Evolutionary conservation across 2,797 vertebrate species (phyloP).

Genomic region (Eulemur rubriventer): DNA sequence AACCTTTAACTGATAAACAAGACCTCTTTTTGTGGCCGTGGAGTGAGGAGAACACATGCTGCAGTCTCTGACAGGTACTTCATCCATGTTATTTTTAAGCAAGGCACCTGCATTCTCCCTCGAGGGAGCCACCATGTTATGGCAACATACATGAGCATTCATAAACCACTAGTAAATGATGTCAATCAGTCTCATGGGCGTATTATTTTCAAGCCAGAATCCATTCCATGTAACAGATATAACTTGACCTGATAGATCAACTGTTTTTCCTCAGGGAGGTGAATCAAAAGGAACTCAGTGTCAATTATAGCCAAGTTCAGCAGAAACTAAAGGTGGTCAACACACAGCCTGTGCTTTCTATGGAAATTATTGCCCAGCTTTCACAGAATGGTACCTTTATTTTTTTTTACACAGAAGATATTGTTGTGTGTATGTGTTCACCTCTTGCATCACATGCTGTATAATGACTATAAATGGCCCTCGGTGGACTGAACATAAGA

Average conservation of each 20-base stretch:
- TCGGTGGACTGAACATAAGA: not conserved
- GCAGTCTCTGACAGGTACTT: not conserved
- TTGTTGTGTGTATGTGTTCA: not conserved
- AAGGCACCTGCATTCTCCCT: not conserved
- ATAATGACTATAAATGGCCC: not conserved
- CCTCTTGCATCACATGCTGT: not conserved
- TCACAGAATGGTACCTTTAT: not conserved
- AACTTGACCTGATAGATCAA: not conserved
- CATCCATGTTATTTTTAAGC: not conserved
- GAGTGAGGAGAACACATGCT: not conserved
- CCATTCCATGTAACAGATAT: not conserved
- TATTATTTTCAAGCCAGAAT: not conserved
- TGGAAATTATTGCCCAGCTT: not conserved
- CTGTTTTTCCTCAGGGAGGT: not conserved
- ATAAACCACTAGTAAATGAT: not conserved
- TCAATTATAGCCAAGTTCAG: not conserved
- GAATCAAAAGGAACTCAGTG: not conserved
- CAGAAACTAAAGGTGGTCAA: not conserved
- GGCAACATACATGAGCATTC: not conserved
- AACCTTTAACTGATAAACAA: not conserved
- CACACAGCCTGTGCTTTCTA: not conserved
- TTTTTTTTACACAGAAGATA: not conserved
- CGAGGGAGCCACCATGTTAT: not conserved
- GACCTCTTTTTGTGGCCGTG: not conserved
- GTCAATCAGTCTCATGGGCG: not conserved